phyloP scores from a whole-genome alignment of 2,797 vertebrate genomes.

The Heteromormyrus szaboi region DNA sequence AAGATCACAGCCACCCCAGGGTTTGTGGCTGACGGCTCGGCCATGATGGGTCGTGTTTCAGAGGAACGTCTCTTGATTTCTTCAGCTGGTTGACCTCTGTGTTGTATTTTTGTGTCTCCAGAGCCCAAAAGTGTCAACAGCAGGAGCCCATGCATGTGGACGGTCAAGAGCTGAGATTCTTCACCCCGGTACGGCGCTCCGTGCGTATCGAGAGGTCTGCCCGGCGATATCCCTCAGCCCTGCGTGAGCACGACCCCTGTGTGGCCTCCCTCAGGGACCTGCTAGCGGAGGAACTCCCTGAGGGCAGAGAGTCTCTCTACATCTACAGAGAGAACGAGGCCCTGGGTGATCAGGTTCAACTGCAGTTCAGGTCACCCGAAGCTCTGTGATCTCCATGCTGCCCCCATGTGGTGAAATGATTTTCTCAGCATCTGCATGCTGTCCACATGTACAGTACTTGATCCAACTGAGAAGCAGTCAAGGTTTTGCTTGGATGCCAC shows the following conservation, averaged over 20 bases:
- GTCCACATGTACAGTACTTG: background rate
- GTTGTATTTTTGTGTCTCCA: slow-evolving; percentile 15
- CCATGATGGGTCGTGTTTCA: background rate
- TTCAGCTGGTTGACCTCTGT: background rate
- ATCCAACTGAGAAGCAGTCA: background rate
- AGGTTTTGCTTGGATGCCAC: background rate
- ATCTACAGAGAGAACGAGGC: slow-evolving; percentile 65
- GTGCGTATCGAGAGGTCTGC: slow-evolving; percentile 59
- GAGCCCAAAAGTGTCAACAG: slow-evolving; percentile 45
- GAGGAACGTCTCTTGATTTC: background rate
- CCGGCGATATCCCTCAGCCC: slow-evolving; percentile 56
- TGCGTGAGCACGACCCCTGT: slow-evolving; percentile 75
- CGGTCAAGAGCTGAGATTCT: slow-evolving; percentile 63
- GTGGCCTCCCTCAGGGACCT: slow-evolving; percentile 72
- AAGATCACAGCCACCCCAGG: slow-evolving; percentile 67
- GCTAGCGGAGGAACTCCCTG: slow-evolving; percentile 48
- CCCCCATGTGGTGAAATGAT: background rate
- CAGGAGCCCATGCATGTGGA: slow-evolving; percentile 38
- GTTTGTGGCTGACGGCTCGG: slow-evolving; percentile 32
- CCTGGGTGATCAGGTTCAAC: slow-evolving; percentile 50
- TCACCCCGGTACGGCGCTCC: slow-evolving; percentile 81
- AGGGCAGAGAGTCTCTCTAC: slow-evolving; percentile 43
- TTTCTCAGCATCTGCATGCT: background rate
- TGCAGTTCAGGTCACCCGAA: slow-evolving; percentile 36
- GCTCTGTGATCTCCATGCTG: background rate